Conservation (phyloP, 2,888 invertebrate genomes). For the Prostheceraeus crozeri region DNA sequence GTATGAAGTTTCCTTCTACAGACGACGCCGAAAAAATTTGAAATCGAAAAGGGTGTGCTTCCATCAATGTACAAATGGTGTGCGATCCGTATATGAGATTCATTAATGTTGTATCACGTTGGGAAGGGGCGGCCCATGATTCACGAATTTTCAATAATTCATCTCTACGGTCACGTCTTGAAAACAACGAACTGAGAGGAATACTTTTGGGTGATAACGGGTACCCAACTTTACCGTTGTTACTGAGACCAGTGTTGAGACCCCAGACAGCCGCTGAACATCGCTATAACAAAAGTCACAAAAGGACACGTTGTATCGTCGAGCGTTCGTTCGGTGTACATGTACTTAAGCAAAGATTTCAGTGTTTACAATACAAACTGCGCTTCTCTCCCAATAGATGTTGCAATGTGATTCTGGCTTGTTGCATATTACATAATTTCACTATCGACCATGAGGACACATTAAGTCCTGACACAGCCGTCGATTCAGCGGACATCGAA, state of each 20-base stretch:
- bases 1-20: slow-evolving; percentile 3
- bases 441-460: no score
- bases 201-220: slow-evolving; percentile 24
- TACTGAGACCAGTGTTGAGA: slow-evolving; percentile 18
- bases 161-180: slow-evolving; percentile 2
- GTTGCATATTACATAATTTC: no score
- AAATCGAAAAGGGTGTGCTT: slow-evolving; percentile 21
- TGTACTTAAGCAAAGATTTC: slow-evolving; percentile 20
- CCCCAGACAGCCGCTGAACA: slow-evolving; percentile 18
- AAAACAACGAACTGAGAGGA: slow-evolving; percentile 15
- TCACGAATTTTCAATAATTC: slow-evolving; percentile 28
- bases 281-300: slow-evolving; percentile 22
- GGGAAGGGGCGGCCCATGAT: slow-evolving; percentile 27
- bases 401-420: no score
- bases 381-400: no score
- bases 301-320: slow-evolving; percentile 18
- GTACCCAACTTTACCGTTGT: slow-evolving; percentile 11
- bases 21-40: slow-evolving; percentile 18
- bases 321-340: slow-evolving; percentile 20
- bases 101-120: slow-evolving; percentile 22
- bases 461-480: no score
- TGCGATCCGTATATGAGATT: slow-evolving; percentile 14
- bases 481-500: no score
- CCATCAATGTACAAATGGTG: slow-evolving; percentile 19
- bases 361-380: no score